Base-by-base conservation (phyloP, 1,140 invertebrate genomes). In the Drosophila sturtevanti region DNA sequence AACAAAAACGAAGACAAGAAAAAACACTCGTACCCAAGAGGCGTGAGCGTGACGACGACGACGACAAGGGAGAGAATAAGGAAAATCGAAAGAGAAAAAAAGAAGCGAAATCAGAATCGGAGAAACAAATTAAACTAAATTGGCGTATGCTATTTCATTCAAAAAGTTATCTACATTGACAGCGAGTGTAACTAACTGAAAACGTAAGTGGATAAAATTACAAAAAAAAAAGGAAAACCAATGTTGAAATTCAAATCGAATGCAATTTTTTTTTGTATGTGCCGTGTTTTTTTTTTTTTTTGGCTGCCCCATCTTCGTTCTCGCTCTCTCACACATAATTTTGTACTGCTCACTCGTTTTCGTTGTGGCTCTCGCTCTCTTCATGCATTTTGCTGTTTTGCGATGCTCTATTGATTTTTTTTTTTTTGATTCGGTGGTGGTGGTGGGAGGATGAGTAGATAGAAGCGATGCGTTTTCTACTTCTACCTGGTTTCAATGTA, bases 351-450 rank as follows among this genome's bases (percentile, higher is more conserved):
- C 62, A 73, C 62, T 68, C 66, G 41, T 12, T 18, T 22, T 44
- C 21, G 34, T 38, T 55, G 41, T 35, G 22, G 37, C 37, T 58
- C 63, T 69, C 55, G 44, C 60, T 81, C 79, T 64, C 63, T 68
- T 65, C 64, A 64, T 81, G 69, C 82, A 76, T 69, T 81, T 79
- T 72, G 56, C 58, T 72, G 71, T 44, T 48, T 52, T 37, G 80
- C 82, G 82, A 87, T 87, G 82, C 82, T 87, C 84, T 87, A 87
- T 87, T 87, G 82, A 87, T 86, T 86, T 86, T 85, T 86, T 76
- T 67, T 64, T 37, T 59, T 14, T 34, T 34, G 12, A 11, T 56
- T 48, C 11, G 44, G 44, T 21, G 44, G 44, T 54, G 51, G 62
- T 65, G 52, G 62, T 58, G 63, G 64, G 37, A 52, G 62, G 63